Evolutionary conservation across 2,113 vertebrate species (phyloP).

Genomic region (Pavo muticus): DNA sequence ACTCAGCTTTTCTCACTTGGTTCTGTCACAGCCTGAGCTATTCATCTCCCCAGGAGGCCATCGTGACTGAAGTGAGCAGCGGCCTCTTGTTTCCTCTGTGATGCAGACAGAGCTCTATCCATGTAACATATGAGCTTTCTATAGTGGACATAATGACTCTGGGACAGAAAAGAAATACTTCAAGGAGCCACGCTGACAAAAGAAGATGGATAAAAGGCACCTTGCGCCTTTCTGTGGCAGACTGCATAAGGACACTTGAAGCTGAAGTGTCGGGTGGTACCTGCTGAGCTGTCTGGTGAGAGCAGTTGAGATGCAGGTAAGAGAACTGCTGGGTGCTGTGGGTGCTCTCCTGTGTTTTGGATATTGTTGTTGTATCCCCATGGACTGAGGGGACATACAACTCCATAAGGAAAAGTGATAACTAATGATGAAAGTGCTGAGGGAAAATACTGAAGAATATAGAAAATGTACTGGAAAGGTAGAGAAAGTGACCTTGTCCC

Average conservation of each 20-base stretch:
- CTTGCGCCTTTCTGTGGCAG: neutral
- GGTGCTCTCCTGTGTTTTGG: neutral
- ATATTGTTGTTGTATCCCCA: neutral
- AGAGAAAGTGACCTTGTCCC: neutral
- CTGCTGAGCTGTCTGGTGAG: neutral
- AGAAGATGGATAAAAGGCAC: slow-evolving; percentile 11
- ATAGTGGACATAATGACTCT: slow-evolving; percentile 5
- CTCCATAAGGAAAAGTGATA: neutral
- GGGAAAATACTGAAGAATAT: neutral
- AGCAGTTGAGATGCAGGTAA: neutral
- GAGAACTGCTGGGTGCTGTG: neutral
- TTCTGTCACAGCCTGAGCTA: rapidly evolving
- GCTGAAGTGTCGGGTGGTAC: rapidly evolving
- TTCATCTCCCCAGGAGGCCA: neutral
- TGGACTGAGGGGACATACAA: neutral
- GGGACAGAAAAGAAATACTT: slow-evolving; percentile 33
- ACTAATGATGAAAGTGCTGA: neutral
- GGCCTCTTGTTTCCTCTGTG: neutral
- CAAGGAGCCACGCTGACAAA: slow-evolving; percentile 18
- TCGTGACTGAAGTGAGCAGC: neutral
- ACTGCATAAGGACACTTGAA: slow-evolving; percentile 2
- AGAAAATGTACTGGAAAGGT: neutral
- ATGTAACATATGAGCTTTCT: neutral
- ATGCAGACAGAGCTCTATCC: neutral
- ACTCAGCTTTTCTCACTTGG: rapidly evolving